Evolutionary conservation across 2,113 vertebrate genomes (phyloP), one percentile per base, ranked within the genome.

Genomic region (Clupea harengus): DNA sequence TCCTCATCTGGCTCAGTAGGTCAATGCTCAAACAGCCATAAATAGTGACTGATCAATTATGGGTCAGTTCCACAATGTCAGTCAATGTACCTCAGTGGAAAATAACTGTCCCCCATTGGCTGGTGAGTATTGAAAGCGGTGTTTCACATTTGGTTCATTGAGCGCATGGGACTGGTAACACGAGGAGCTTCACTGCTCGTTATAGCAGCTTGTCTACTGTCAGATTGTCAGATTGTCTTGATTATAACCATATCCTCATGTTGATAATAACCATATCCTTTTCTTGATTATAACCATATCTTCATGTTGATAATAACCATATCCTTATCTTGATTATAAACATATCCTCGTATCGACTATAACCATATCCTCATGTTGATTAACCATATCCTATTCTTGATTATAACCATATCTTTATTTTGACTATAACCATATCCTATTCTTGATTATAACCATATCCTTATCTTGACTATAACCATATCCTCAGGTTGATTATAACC

Each of bases 131-230:
- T 32, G 25, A 15, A 13, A 13, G 2, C 28, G 8, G 67, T 75
- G 67, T 44, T 78, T 78, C 72, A 78, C 72, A 78, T 78, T 32
- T 78, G 72, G 72, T 32, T 10, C 64, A 72, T 72, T 28, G 64
- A 72, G 25, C 64, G 10, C 72, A 78, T 4, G 28, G 15, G 72
- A 18, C 28, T 11, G 67, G 28, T 15, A 32, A 75, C 7, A 47
- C 3, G 7, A 57, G 54, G 17, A 17, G 22, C 18, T 20, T 57
- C 52, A 57, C 52, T 17, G 15, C 52, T 20, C 5, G 17, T 2
- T 13, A 15, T 1, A 32, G 28, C 0, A 32, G 67, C 2, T 32
- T 32, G 39, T 39, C 39, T 39, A 39, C 39, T 39, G 39, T 39
- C 39, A 39, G 39, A 39, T 39, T 39, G 67, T 67, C 7, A 28